Conservation (phyloP, 2,888 invertebrate genomes). For the Mystacides longicornis region DNA sequence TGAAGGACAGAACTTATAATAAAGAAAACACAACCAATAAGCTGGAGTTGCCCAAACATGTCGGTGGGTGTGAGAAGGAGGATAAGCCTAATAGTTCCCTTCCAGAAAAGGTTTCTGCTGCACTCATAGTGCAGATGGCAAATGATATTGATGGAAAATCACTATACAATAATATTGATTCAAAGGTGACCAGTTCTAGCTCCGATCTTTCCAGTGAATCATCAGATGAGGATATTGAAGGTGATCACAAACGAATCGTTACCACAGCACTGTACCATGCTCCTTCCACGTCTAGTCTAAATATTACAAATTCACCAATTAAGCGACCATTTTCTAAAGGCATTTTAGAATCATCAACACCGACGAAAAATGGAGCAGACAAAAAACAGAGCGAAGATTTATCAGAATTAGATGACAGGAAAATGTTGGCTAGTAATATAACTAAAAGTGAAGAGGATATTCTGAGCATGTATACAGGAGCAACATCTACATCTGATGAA, state of each 20-base stretch:
- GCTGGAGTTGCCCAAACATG: background rate
- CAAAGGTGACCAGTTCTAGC: slow-evolving; percentile 5
- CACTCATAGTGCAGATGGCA: slow-evolving; percentile 1
- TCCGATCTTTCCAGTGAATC: slow-evolving; percentile 20
- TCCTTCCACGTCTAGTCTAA: slow-evolving; percentile 35
- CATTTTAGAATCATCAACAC: slow-evolving; percentile 6
- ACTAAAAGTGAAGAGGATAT: slow-evolving; percentile 20
- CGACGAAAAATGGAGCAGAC: slow-evolving; percentile 10
- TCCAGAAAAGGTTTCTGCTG: slow-evolving; percentile 7
- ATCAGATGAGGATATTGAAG: slow-evolving; percentile 10
- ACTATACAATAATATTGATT: slow-evolving; percentile 12
- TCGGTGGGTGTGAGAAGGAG: background rate
- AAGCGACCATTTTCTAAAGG: slow-evolving; percentile 30
- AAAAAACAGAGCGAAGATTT: background rate
- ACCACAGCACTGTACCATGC: slow-evolving; percentile 29
- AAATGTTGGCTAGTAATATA: slow-evolving; percentile 7
- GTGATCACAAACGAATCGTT: slow-evolving; percentile 28
- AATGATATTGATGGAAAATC: background rate
- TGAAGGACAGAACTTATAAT: background rate
- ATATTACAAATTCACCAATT: slow-evolving; percentile 39
- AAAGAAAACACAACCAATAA: background rate
- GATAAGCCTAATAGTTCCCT: slow-evolving; percentile 3
- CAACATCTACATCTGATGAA: slow-evolving; percentile 11
- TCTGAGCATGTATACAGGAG: slow-evolving; percentile 18
- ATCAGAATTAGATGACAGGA: slow-evolving; percentile 7